Percentiles rank a stretch among this genome's conserved stretches.
phyloP scores from a whole-genome alignment of 2,888 invertebrate species.

The Agrenia bidenticulata region DNA sequence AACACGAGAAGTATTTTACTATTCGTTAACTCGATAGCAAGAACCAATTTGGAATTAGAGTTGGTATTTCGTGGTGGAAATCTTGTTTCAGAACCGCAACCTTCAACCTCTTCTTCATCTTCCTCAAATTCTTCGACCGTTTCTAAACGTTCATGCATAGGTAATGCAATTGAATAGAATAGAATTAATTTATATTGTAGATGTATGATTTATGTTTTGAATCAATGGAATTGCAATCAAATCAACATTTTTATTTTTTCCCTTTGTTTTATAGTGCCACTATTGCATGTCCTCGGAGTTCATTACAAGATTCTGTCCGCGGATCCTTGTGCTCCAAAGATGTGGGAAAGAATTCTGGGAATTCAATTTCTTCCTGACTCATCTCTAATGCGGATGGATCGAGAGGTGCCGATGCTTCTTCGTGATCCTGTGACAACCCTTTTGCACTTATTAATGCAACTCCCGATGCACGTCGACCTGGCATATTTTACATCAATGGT shows the following conservation, averaged over 20 bases:
- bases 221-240: conserved; percentile 32
- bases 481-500: conserved; percentile 87
- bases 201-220: no score
- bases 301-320: conserved; percentile 59
- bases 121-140: conserved; percentile 60
- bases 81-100: conserved; percentile 59
- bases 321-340: conserved; percentile 51
- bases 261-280: conserved; percentile 71
- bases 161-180: conserved; percentile 56
- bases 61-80: conserved; percentile 84
- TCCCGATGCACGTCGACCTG: conserved; percentile 82
- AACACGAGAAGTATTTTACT: conserved; percentile 76
- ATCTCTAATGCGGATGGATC: conserved; percentile 55
- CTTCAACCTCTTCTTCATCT: conserved; percentile 53
- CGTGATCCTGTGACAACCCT: conserved; percentile 83
- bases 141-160: conserved; percentile 73
- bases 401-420: conserved; percentile 79
- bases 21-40: conserved; percentile 83
- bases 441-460: conserved; percentile 79
- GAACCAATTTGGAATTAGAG: conserved; percentile 91
- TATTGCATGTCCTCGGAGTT: conserved; percentile 82
- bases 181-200: not conserved
- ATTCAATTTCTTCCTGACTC: conserved; percentile 50
- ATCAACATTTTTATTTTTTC: not conserved
- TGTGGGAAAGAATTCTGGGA: conserved; percentile 53